phyloP scores from a whole-genome alignment of 1,140 invertebrate genomes.

The Lasioglossum albipes region DNA sequence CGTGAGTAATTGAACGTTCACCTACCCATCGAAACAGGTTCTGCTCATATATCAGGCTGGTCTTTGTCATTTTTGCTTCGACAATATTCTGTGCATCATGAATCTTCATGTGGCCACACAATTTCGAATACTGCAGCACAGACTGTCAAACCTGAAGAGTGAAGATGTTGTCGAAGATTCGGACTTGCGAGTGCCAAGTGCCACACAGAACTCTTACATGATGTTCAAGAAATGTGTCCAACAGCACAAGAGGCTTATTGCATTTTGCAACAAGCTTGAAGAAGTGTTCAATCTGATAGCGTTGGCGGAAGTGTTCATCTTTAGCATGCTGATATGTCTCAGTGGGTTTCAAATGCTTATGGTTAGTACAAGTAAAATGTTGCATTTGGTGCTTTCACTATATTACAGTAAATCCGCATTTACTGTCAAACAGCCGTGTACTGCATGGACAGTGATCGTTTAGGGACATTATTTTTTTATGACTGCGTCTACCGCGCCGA shows the following conservation, averaged over 20 bases:
- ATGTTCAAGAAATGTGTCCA: slow-evolving; percentile 11
- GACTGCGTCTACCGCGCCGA: no score
- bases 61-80: slow-evolving; percentile 55
- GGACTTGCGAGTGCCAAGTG: neutral
- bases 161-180: no score
- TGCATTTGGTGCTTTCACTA: neutral
- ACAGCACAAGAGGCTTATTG: slow-evolving; percentile 48
- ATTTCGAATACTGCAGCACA: slow-evolving; percentile 58
- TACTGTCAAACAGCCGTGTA: no score
- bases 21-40: neutral
- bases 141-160: neutral
- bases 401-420: no score
- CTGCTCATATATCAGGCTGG: slow-evolving; percentile 41
- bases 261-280: slow-evolving; percentile 36
- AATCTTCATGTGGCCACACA: slow-evolving; percentile 52
- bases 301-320: slow-evolving; percentile 34
- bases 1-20: no score
- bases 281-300: slow-evolving; percentile 30
- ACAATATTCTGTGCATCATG: slow-evolving; percentile 56
- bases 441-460: no score
- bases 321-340: slow-evolving; percentile 42
- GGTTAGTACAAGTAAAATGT: slow-evolving; percentile 32
- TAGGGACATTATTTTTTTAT: no score
- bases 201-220: slow-evolving; percentile 8
- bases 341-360: slow-evolving; percentile 44